Conservation (phyloP, 30 jellyfish, hydroid and myxozoan species). For the Phacellophora camtschatica region DNA sequence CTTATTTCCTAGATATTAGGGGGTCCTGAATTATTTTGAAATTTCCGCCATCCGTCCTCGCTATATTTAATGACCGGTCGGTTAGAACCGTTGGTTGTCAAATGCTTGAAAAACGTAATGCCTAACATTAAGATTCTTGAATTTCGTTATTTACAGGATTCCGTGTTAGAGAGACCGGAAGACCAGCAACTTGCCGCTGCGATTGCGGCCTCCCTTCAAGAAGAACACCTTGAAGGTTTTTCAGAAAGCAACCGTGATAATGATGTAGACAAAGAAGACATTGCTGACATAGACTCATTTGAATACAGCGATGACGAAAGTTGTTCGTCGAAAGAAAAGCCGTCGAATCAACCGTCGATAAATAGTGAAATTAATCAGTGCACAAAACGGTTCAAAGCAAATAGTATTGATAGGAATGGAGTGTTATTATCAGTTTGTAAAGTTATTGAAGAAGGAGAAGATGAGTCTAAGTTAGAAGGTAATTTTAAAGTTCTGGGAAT, state of each 20-base stretch:
- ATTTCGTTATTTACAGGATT: not conserved
- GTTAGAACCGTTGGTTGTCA: too few species aligned
- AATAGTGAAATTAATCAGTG: constrained; percentile 50
- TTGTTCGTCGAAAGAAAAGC: constrained; percentile 12
- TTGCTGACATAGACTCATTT: constrained; percentile 53
- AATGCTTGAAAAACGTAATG: too few species aligned
- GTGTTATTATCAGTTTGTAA: not conserved
- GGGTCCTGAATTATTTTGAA: too few species aligned
- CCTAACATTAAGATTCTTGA: too few species aligned
- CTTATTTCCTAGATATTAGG: too few species aligned
- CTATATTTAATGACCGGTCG: too few species aligned
- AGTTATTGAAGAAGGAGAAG: constrained; percentile 67
- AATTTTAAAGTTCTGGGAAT: not conserved
- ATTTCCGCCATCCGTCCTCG: too few species aligned
- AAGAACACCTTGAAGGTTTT: not conserved
- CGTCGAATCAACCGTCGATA: not conserved
- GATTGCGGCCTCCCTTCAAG: constrained; percentile 74
- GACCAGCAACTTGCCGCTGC: constrained; percentile 89
- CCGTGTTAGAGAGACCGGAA: constrained; percentile 77
- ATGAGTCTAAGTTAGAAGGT: constrained; percentile 50
- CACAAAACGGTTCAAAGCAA: constrained; percentile 24
- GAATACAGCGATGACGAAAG: constrained; percentile 55
- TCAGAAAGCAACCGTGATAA: not conserved
- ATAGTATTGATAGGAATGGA: constrained; percentile 20
- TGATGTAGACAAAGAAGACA: constrained; percentile 30